Evolutionary conservation across 1,140 invertebrate genomes (phyloP).

Genomic region (Leptoteleia sp.): DNA sequence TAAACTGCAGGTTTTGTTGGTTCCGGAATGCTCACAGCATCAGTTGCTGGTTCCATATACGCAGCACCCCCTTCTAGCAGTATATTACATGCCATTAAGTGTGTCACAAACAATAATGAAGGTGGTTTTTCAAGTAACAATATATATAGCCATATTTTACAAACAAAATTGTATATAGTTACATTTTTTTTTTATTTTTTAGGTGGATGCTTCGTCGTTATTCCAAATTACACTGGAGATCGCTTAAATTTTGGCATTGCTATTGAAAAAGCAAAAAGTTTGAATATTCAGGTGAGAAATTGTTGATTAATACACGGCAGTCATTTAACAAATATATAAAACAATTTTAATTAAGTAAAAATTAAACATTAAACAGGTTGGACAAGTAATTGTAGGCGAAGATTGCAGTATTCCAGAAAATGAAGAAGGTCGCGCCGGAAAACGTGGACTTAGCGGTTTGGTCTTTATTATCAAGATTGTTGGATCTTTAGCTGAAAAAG

Average conservation of each 20-base stretch:
- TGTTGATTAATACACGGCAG: background rate
- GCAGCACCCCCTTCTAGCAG: conserved; percentile 88
- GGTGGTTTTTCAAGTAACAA: conserved; percentile 71
- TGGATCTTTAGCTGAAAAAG: conserved; percentile 86
- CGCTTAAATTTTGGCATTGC: conserved; percentile 93
- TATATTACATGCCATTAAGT: conserved; percentile 86
- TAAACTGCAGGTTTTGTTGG: conserved; percentile 87
- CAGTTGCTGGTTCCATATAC: conserved; percentile 89
- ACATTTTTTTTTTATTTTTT: background rate
- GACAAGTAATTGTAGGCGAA: conserved; percentile 86
- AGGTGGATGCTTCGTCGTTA: conserved; percentile 88
- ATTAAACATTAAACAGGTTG: conserved; percentile 78
- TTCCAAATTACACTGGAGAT: conserved; percentile 94
- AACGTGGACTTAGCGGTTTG: conserved; percentile 89
- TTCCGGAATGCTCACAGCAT: conserved; percentile 87
- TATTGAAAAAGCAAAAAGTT: conserved; percentile 85
- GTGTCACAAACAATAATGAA: conserved; percentile 81
- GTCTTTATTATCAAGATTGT: conserved; percentile 89
- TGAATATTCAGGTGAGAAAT: conserved; percentile 83
- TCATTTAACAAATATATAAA: background rate
- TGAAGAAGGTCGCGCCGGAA: conserved; percentile 84
- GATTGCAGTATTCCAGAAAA: conserved; percentile 85
- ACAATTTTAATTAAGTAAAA: conserved; percentile 1
- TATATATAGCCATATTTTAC: too few species aligned
- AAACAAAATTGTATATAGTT: too few species aligned